These are phyloP conservation scores for Porites lutea DNA, from an alignment of 64 coral and sea anemone species.

Conservation along the genomic window DNA sequence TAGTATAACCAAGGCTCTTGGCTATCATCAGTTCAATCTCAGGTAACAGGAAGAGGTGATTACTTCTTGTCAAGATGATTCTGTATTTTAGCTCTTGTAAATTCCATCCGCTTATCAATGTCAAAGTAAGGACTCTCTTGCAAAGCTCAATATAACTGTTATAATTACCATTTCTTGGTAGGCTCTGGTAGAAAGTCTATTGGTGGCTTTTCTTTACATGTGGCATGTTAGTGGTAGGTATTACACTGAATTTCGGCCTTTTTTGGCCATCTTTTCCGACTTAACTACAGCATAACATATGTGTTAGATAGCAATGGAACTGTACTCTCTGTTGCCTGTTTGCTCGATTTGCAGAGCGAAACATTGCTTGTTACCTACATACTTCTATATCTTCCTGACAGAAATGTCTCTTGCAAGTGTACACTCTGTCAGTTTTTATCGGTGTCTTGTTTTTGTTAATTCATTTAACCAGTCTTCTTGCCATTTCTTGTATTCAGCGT, in stretches of 20 bases:
- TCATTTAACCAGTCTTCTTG: conserved; percentile 27
- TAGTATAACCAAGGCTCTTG: conserved; percentile 53
- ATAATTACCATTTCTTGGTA: neutral
- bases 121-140: neutral
- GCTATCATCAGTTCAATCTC: conserved; percentile 30
- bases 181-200: conserved; percentile 8
- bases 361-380: conserved; percentile 19
- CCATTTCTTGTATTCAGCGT: conserved; percentile 7
- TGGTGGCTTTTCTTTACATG: conserved; percentile 35
- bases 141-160: neutral
- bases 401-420: conserved; percentile 59
- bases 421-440: conserved; percentile 40
- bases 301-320: neutral
- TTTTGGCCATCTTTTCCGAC: conserved; percentile 16
- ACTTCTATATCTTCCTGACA: conserved; percentile 31
- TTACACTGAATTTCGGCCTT: neutral
- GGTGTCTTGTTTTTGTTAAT: conserved; percentile 20
- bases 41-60: conserved; percentile 5
- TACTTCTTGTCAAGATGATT: neutral
- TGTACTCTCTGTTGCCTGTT: too few species aligned
- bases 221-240: conserved; percentile 5
- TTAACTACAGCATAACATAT: too few species aligned
- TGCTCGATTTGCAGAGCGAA: too few species aligned
- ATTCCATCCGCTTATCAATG: conserved; percentile 1
- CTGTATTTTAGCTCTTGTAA: neutral